phyloP scores from a whole-genome alignment of 1,140 invertebrate species.

The Nylanderia fulva region DNA sequence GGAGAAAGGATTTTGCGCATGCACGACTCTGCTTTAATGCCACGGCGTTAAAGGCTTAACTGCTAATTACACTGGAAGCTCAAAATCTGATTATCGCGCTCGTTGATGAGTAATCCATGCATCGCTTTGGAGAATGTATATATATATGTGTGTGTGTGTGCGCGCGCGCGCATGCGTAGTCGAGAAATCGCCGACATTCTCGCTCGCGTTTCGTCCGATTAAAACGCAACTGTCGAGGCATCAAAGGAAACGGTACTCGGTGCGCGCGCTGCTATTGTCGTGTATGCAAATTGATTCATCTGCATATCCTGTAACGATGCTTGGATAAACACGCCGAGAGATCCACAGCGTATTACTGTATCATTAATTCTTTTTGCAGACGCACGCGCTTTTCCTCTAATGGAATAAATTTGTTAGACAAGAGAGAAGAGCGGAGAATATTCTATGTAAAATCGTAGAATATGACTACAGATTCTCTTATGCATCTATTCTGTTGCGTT shows the following conservation, averaged over 20 bases:
- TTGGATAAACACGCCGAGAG: neutral
- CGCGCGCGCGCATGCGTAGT: constrained; percentile 19
- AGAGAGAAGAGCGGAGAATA: neutral
- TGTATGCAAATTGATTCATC: constrained; percentile 36
- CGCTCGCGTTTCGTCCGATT: constrained; percentile 43
- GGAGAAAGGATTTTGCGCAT: constrained; percentile 47
- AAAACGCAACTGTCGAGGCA: constrained; percentile 49
- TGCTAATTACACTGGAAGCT: constrained; percentile 49
- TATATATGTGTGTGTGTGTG: constrained; percentile 25
- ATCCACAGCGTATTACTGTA: neutral
- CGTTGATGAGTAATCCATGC: constrained; percentile 52
- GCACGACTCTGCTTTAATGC: constrained; percentile 37
- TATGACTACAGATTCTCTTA: neutral
- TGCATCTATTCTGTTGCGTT: too few relatives aligned
- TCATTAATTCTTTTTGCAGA: constrained; percentile 30
- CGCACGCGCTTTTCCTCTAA: neutral
- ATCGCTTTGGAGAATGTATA: constrained; percentile 36
- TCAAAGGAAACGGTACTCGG: constrained; percentile 48
- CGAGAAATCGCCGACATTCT: constrained; percentile 23
- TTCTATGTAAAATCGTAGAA: neutral
- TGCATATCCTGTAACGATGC: neutral
- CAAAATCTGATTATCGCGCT: constrained; percentile 56
- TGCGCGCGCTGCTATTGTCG: neutral
- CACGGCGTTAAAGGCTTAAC: constrained; percentile 14
- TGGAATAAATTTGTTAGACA: constrained; percentile 6